A percentile compares a stretch with the other conserved stretches of the same genome.
Evolutionary conservation across 2,797 vertebrate genomes (phyloP).

Genomic region (Micromesistius poutassou): DNA sequence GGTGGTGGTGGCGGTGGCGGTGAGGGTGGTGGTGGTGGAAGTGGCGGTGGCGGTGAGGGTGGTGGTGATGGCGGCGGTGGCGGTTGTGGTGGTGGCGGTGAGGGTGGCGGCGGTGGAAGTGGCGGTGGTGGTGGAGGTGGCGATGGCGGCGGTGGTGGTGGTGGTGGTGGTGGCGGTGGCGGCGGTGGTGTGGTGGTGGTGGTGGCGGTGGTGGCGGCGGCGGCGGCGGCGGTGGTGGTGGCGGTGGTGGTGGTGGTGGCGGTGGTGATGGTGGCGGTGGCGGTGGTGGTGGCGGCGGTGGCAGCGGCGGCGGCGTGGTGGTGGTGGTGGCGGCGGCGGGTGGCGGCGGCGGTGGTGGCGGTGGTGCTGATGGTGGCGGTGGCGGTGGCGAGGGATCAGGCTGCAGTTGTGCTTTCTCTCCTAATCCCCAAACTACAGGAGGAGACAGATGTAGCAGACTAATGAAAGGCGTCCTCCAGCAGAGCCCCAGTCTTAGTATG

Average conservation of each 20-base stretch:
- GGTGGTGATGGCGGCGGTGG: too few species aligned
- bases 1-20: background rate
- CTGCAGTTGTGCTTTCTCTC: conserved; percentile 37
- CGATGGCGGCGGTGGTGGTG: background rate
- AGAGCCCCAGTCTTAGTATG: conserved; percentile 40
- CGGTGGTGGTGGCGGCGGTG: background rate
- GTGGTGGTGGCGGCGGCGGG: background rate
- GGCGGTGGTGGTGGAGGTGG: background rate
- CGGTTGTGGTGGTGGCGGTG: background rate
- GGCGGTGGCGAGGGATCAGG: background rate
- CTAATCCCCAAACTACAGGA: conserved; percentile 56
- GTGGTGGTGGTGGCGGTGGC: background rate
- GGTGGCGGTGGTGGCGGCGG: background rate
- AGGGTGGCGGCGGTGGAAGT: too few species aligned
- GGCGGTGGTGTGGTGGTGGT: too few species aligned
- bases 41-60: background rate
- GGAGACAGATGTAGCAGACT: conserved; percentile 69
- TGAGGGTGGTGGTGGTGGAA: too few species aligned
- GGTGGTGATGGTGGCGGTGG: background rate
- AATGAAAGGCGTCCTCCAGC: conserved; percentile 70
- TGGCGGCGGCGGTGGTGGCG: background rate
- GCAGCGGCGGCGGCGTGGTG: too few species aligned
- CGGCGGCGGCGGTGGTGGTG: too few species aligned
- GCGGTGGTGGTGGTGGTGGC: background rate
- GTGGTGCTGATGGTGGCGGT: background rate